Evolutionary conservation across 2,888 invertebrate species (phyloP).

Genomic region (Argynnis bischoffii): DNA sequence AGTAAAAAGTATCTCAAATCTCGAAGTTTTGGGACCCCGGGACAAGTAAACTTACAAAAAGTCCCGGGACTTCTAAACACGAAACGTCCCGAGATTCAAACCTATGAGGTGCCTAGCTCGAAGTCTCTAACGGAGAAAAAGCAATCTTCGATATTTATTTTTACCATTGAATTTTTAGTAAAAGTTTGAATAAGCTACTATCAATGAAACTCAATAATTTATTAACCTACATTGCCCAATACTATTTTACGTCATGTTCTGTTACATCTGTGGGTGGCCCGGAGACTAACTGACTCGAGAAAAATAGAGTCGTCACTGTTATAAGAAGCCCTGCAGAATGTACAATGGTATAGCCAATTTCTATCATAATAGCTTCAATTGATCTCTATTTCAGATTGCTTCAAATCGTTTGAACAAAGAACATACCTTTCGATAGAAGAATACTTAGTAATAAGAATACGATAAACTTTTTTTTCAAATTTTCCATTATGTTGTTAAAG

Average conservation of each 20-base stretch:
- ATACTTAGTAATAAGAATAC: no score
- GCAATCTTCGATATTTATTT: conserved; percentile 13
- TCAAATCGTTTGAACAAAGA: conserved; percentile 8
- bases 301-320: conserved; percentile 67
- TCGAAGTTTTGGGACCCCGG: no score
- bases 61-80: no score
- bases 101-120: no score
- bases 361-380: conserved; percentile 42
- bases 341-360: conserved; percentile 45
- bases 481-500: no score
- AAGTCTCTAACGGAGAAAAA: background rate
- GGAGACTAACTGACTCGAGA: conserved; percentile 46
- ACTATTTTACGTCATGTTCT: conserved; percentile 50
- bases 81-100: no score
- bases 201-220: conserved; percentile 38
- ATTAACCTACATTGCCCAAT: conserved; percentile 61
- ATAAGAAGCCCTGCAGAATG: conserved; percentile 52
- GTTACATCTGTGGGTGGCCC: conserved; percentile 72
- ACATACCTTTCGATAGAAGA: no score
- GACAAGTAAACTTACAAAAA: no score
- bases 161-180: conserved; percentile 7
- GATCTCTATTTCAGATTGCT: conserved; percentile 37
- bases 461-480: no score
- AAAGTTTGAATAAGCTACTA: conserved; percentile 8
- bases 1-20: no score